A percentile compares a stretch with the other conserved stretches of the same genome.
phyloP scores from a whole-genome alignment of 2,113 vertebrate species.

The Odobenus rosmarus region DNA sequence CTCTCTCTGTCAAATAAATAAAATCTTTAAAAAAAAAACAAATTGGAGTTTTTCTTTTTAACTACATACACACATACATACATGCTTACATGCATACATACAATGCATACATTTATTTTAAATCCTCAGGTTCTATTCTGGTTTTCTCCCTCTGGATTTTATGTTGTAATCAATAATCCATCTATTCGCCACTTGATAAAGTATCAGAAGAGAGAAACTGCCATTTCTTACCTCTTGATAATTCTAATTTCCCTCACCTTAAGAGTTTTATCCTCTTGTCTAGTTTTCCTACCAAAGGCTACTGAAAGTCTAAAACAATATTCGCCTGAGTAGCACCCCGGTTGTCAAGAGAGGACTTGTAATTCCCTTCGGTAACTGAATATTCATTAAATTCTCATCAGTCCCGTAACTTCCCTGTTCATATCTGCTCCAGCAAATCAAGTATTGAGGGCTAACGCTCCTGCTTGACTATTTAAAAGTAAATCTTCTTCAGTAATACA shows the following conservation, averaged over 20 bases:
- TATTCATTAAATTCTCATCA: constrained; percentile 41
- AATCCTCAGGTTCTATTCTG: constrained; percentile 12
- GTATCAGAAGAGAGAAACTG: neutral
- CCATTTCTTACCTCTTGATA: neutral
- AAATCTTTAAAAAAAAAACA: too few relatives aligned
- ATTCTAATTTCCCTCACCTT: neutral
- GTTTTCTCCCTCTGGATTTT: neutral
- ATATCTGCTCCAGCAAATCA: neutral
- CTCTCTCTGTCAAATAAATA: too few relatives aligned
- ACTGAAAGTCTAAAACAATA: neutral
- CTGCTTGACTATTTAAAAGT: constrained; percentile 1
- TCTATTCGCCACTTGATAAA: neutral
- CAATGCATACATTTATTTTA: neutral
- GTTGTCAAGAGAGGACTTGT: neutral
- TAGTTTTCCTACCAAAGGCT: neutral
- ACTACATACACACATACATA: neutral
- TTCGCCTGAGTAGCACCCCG: neutral
- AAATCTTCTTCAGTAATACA: neutral
- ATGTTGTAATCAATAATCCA: neutral
- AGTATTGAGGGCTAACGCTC: neutral
- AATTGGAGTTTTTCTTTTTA: neutral
- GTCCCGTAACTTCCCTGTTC: neutral
- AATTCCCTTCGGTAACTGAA: constrained; percentile 15
- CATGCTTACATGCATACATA: neutral
- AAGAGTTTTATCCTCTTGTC: neutral